Evolutionary conservation across 2,113 vertebrate species (phyloP), one percentile per base, ranked within the genome.

Genomic region (Struthidea cinerea): DNA sequence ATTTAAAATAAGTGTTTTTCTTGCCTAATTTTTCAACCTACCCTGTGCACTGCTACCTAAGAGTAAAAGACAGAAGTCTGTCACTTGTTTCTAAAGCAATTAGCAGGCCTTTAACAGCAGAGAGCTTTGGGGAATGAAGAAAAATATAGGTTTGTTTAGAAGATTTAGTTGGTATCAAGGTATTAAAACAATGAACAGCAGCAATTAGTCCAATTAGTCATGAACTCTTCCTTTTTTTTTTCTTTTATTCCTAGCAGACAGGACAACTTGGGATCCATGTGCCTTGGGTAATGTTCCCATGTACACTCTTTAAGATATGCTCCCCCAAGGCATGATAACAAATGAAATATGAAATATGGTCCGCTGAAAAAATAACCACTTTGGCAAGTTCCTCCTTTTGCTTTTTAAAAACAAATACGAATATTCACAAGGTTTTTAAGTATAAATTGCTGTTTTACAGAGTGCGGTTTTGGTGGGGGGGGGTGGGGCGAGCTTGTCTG

Each of bases 221-320:
- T 13, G 4, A 56, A 16, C 9, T 37, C 7, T 52, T 63, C 13
- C 1, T 3, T 49, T 32, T 24, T 37, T 37, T 41, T 16, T 7
- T 9, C 20, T 30, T 65, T 26, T 32, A 42, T 18, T 5, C 0
- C 11, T 46, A 32, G 27, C 6, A 71, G 50, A 50, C 3, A 13
- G 23, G n/a, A 50, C 6, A 39, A 33, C 7, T 59, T 71, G 16
- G 11, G 18, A 10, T 56, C 37, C 13, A 4, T 6, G 19, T 56
- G 16, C 39, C 37, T 94, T 82, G 20, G 37, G 59, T 74, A 67
- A 28, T 20, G 4, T 56, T 84, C 69, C 27, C 23, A 9, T 22
- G 17, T 74, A 35, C 0, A 0, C 4, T 44, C 4, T 55, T 15
- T 49, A 60, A 65, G 14, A 55, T 28, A 24, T 0, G 8, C 19